phyloP scores from a whole-genome alignment of 1,140 invertebrate genomes.

The Tetragonula clypearis region DNA sequence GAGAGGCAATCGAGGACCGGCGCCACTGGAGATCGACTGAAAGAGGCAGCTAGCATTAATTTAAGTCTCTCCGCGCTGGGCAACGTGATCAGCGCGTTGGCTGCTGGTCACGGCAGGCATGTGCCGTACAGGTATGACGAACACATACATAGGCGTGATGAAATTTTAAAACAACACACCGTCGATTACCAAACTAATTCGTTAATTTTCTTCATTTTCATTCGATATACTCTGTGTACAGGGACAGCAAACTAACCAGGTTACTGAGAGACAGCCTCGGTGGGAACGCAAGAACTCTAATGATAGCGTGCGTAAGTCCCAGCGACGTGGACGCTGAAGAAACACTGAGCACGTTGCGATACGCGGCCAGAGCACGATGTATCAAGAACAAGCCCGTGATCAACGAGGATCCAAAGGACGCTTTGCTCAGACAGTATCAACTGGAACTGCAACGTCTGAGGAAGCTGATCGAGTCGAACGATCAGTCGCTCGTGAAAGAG shows the following conservation, averaged over 20 bases:
- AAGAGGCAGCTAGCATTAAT: conserved; percentile 98
- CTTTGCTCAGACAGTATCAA: conserved; percentile 93
- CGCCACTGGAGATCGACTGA: conserved; percentile 92
- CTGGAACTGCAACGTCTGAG: conserved; percentile 91
- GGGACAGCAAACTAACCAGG: conserved; percentile 96
- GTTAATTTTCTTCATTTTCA: too few species aligned
- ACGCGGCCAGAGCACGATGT: conserved; percentile 95
- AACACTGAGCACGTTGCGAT: conserved; percentile 93
- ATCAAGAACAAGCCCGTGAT: conserved; percentile 96
- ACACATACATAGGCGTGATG: too few species aligned
- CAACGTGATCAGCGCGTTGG: conserved; percentile 96
- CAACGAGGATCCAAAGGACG: conserved; percentile 95
- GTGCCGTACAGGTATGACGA: conserved; percentile 89
- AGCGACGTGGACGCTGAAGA: conserved; percentile 95
- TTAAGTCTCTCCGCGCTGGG: conserved; percentile 96
- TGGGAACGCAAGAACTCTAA: conserved; percentile 96
- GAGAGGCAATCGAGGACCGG: conserved; percentile 94
- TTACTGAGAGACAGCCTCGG: conserved; percentile 95
- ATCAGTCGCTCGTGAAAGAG: conserved; percentile 47
- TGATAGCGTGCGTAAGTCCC: conserved; percentile 96
- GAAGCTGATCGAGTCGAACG: conserved; percentile 84
- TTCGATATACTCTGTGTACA: conserved; percentile 85
- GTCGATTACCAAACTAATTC: conserved; percentile 74
- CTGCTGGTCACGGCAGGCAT: conserved; percentile 94
- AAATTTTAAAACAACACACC: conserved; percentile 47